phyloP scores from a whole-genome alignment of 2,113 vertebrate genomes.

The Mustela lutreola region DNA sequence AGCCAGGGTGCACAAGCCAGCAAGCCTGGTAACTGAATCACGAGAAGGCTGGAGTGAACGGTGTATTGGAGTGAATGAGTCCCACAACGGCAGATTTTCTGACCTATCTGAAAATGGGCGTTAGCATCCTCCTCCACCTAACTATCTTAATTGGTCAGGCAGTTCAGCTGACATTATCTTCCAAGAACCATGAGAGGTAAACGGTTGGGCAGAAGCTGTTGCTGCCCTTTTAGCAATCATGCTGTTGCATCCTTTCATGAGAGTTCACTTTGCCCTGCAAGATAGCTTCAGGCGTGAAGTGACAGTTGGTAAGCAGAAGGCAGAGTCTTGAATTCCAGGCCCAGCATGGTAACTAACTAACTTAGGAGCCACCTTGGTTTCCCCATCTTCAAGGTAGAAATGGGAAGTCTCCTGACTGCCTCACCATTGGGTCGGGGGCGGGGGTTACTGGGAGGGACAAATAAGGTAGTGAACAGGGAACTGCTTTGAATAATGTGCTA shows the following conservation, averaged over 20 bases:
- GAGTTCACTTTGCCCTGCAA: neutral
- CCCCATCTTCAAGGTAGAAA: neutral
- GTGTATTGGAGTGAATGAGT: neutral
- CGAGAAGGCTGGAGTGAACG: neutral
- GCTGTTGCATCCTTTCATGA: conserved; percentile 36
- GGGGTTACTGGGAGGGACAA: neutral
- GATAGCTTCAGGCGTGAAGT: neutral
- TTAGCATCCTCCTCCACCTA: neutral
- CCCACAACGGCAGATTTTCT: neutral
- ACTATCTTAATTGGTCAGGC: conserved; percentile 39
- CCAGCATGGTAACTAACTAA: neutral
- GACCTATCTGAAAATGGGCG: neutral
- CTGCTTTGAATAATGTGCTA: conserved; percentile 12
- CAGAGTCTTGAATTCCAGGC: neutral
- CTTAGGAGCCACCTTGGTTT: neutral
- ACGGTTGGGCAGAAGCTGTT: neutral
- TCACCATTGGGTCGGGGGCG: neutral
- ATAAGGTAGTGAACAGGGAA: neutral
- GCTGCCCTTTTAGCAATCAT: conserved; percentile 13
- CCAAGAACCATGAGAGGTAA: neutral
- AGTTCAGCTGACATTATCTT: conserved; percentile 64
- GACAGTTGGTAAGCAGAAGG: neutral
- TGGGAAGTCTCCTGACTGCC: neutral
- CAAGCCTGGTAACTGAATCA: neutral
- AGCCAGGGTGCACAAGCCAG: conserved; percentile 15